Evolutionary conservation across 37 sponge, comb jelly and placozoan genomes (phyloP).

Genomic region (Cliona cf. orientalis): DNA sequence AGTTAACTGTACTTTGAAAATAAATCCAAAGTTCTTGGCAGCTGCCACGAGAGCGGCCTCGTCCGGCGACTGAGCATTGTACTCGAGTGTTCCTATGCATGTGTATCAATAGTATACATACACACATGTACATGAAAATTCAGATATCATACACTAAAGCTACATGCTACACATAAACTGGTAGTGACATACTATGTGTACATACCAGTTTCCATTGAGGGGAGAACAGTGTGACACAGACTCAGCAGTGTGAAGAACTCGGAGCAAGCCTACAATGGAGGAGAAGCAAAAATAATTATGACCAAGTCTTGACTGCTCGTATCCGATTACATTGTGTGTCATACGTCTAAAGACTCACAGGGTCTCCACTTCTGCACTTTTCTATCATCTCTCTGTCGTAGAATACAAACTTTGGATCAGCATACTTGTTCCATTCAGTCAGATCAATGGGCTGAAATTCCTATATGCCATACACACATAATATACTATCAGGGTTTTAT

Average conservation of each 20-base stretch:
- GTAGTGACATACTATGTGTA: not conserved
- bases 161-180: not conserved
- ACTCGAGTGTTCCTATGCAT: constrained; percentile 56
- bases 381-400: constrained; percentile 78
- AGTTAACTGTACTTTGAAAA: constrained; percentile 61
- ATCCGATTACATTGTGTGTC: not conserved
- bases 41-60: constrained; percentile 97
- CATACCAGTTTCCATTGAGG: constrained; percentile 61
- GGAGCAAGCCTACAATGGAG: constrained; percentile 56
- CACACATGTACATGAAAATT: no score
- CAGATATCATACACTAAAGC: not conserved
- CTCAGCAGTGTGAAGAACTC: constrained; percentile 87
- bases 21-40: constrained; percentile 95
- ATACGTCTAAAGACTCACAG: constrained; percentile 28
- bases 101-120: not conserved
- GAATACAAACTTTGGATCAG: constrained; percentile 74
- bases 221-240: constrained; percentile 96
- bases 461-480: not conserved
- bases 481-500: no score
- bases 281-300: not conserved
- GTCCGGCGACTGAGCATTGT: constrained; percentile 99
- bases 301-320: not conserved
- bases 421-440: constrained; percentile 79
- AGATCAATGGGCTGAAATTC: constrained; percentile 19
- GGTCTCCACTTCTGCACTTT: constrained; percentile 36